Conservation (phyloP, 2,888 invertebrate genomes). For the Patella depressa region DNA sequence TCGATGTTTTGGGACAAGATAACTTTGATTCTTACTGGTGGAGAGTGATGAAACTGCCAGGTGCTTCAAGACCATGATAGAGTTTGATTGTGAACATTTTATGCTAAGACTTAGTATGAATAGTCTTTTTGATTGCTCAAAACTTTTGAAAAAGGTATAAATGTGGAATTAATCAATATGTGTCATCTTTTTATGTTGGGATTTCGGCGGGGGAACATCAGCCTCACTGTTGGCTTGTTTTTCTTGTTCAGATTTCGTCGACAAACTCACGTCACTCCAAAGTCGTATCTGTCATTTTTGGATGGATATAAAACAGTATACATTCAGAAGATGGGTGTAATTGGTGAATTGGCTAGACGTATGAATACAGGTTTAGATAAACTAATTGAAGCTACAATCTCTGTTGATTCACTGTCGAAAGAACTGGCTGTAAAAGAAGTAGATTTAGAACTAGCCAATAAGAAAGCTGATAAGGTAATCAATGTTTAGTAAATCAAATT, state of each 20-base stretch:
- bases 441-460: conserved; percentile 66
- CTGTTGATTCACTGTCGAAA: conserved; percentile 67
- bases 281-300: conserved; percentile 87
- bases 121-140: no score
- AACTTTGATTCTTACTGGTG: no score
- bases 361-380: conserved; percentile 67
- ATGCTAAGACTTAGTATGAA: no score
- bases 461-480: conserved; percentile 60
- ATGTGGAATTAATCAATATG: no score
- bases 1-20: no score
- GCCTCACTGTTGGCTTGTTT: not conserved
- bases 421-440: conserved; percentile 69
- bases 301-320: conserved; percentile 86
- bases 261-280: conserved; percentile 88
- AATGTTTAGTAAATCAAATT: no score
- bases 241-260: conserved; percentile 79
- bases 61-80: no score
- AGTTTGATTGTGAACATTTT: no score
- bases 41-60: no score
- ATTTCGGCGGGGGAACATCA: no score
- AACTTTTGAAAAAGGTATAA: no score
- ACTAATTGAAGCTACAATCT: conserved; percentile 66
- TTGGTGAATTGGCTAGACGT: conserved; percentile 79
- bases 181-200: no score
- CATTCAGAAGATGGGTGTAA: conserved; percentile 83